Percentiles rank a stretch among this genome's conserved stretches.
Conservation (phyloP, 92 coral and sea anemone genomes). For the Phenganax stokvisi region DNA sequence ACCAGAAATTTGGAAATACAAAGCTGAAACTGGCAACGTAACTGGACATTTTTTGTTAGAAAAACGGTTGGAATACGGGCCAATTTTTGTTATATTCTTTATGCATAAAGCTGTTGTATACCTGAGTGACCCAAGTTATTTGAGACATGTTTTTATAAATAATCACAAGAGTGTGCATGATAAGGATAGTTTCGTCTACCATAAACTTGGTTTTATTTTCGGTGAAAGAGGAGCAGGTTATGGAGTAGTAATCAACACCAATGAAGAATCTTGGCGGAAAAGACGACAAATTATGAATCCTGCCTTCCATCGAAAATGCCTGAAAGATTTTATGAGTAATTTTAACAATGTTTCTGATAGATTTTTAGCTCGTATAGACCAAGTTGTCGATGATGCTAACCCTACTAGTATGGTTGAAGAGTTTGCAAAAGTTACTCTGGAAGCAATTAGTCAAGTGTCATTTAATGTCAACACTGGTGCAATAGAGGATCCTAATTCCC, state of each 20-base stretch:
- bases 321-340: neutral
- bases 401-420: slow-evolving; percentile 7
- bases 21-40: neutral
- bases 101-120: neutral
- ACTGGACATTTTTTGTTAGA: neutral
- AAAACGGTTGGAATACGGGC: neutral
- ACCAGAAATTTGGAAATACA: neutral
- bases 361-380: neutral
- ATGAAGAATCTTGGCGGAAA: neutral
- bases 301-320: slow-evolving; percentile 6
- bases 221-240: neutral
- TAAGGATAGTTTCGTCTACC: neutral
- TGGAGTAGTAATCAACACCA: neutral
- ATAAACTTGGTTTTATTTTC: neutral
- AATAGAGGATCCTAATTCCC: neutral
- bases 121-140: neutral
- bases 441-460: slow-evolving; percentile 4
- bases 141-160: neutral
- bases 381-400: neutral
- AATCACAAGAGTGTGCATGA: neutral
- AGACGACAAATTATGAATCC: slow-evolving; percentile 4
- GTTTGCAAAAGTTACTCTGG: slow-evolving; percentile 9
- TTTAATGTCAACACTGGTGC: neutral
- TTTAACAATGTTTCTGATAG: neutral
- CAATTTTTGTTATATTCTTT: neutral